Percentiles rank a stretch among this genome's conserved stretches.
These are phyloP conservation scores for Endotricha flammealis DNA, from an alignment of 2,888 invertebrate species.

Conservation along the genomic window DNA sequence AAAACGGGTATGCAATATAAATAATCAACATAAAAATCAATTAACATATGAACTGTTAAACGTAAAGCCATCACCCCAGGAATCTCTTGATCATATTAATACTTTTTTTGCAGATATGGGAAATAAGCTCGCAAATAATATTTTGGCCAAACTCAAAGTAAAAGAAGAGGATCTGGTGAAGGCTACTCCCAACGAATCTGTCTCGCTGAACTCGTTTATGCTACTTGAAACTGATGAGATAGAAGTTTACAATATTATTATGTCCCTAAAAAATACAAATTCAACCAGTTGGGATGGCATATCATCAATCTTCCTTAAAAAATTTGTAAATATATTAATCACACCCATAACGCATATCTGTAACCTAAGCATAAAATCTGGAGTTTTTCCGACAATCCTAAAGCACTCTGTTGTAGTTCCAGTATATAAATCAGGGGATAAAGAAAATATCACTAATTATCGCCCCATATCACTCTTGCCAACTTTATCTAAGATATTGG, in stretches of 20 bases:
- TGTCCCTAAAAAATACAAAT: background rate
- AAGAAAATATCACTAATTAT: conserved; percentile 11
- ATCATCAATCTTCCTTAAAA: conserved; percentile 4
- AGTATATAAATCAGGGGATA: conserved; percentile 1
- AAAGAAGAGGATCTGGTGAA: no score
- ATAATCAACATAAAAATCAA: no score
- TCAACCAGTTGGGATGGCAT: conserved; percentile 7
- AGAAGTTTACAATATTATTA: no score
- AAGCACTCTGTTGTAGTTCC: background rate
- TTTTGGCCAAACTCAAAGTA: no score
- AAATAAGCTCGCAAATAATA: background rate
- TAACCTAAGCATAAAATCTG: background rate
- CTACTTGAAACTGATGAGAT: conserved; percentile 1
- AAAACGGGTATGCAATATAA: no score
- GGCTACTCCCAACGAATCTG: no score
- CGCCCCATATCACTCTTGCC: conserved; percentile 14
- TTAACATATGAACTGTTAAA: no score
- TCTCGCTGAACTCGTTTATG: background rate
- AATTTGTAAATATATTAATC: background rate
- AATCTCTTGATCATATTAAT: conserved; percentile 1
- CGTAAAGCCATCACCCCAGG: background rate
- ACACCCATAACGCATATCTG: background rate
- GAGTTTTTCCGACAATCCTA: background rate
- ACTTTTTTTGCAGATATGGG: background rate
- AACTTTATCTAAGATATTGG: conserved; percentile 15